Base-by-base conservation (phyloP, 2,888 invertebrate genomes). In the Ceriagrion tenellum region DNA sequence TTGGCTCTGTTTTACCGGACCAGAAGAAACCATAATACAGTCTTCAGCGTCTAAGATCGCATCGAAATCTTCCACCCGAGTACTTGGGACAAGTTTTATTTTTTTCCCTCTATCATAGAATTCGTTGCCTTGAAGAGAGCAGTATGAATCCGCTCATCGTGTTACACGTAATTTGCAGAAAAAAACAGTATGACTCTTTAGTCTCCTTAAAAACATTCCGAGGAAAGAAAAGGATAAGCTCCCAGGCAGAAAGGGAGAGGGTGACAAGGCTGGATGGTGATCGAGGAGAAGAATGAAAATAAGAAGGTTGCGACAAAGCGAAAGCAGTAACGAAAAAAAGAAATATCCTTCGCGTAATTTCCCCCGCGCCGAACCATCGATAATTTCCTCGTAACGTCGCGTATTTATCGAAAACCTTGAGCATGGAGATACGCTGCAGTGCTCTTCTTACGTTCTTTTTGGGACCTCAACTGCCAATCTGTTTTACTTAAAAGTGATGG, bases 381-480 rank as follows among this genome's bases (percentile, higher is more conserved):
- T 93, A 93, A 93, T 93, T 93, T 47, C 93, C 69, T 47, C 91
- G 59, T 91, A 91, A 91, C 26, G 59, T 91, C 69, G n/a, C 55
- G 69, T 93, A 93, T 93, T 93, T 74, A 93, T 93, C 47, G 93
- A 47, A 47, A 16, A 69, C n/a, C 81, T 69, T 40, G n/a, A 47
- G 47, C 69, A 63, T 91, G 63, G n/a, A 91, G 91, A 63, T 63
- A 20, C 63, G 40, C 63, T 35, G 35, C 63, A 12, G 30, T 30
- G 59, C 93, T 93, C 93, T 69, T 47, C 55, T 91, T 91, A 59
- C 2, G 35, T 30, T 63, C 35, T 91, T 91, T 91, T 63, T 69
- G 2, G 47, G 47, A 6, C n/a, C 81, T 26, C 81, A 81, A 81
- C 81, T 81, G 35, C 81, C 81, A 81, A 81, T 81, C 81, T 35